A percentile compares a stretch with the other conserved stretches of the same genome.
phyloP scores from a whole-genome alignment of 2,113 vertebrate genomes.

The Platysteira castanea region DNA sequence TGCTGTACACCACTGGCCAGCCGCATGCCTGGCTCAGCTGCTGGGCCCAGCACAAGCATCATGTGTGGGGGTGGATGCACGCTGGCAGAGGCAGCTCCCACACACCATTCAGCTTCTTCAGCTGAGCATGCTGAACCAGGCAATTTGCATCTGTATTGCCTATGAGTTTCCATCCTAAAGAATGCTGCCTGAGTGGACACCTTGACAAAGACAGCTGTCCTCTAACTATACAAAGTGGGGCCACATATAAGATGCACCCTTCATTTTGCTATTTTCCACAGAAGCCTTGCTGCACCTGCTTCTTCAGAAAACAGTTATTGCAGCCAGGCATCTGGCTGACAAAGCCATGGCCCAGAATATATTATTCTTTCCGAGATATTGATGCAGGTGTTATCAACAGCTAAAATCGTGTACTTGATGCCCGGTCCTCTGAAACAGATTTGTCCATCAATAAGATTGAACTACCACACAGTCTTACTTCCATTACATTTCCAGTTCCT shows the following conservation, averaged over 20 bases:
- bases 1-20: not conserved
- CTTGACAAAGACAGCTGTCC: not conserved
- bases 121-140: not conserved
- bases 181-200: not conserved
- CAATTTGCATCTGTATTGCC: not conserved
- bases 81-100: not conserved
- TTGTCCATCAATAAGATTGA: not conserved
- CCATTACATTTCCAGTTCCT: not conserved
- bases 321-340: not conserved
- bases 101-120: not conserved
- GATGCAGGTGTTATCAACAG: not conserved
- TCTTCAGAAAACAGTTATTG: not conserved
- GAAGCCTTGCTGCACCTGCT: not conserved
- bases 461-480: not conserved
- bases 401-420: not conserved
- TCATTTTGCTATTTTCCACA: not conserved
- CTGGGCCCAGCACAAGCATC: not conserved
- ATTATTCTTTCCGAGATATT: not conserved
- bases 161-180: fast-evolving
- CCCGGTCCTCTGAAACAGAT: not conserved
- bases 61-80: not conserved
- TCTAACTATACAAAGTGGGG: not conserved
- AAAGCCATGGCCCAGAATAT: not conserved
- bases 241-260: not conserved
- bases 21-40: fast-evolving